These are phyloP conservation scores for Chionoecetes opilio DNA, from an alignment of 1,140 invertebrate species.

Conservation along the genomic window DNA sequence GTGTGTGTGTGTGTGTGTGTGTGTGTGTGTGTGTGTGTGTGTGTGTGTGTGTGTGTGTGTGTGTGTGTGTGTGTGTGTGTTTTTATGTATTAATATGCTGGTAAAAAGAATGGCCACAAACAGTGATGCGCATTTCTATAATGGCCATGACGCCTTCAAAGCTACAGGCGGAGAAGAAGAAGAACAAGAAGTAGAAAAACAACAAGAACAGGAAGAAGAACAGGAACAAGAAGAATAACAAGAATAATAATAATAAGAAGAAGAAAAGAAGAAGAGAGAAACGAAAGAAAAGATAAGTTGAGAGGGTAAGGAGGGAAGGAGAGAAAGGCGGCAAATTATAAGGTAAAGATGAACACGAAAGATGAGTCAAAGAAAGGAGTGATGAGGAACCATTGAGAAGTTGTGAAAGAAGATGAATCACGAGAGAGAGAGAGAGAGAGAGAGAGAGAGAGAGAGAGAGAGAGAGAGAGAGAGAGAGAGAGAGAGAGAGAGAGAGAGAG, in stretches of 20 bases:
- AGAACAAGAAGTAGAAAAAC: background rate
- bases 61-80: too few species aligned
- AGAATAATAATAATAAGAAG: background rate
- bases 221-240: background rate
- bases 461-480: constrained; percentile 27
- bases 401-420: too few species aligned
- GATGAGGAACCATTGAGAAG: too few species aligned
- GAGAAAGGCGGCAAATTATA: too few species aligned
- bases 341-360: too few species aligned
- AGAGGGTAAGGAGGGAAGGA: background rate
- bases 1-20: background rate
- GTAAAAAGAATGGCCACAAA: too few species aligned
- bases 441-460: constrained; percentile 27
- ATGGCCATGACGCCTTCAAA: too few species aligned
- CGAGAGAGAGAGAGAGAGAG: constrained; percentile 10
- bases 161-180: background rate
- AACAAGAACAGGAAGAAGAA: background rate
- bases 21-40: constrained; percentile 13
- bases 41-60: too few species aligned
- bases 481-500: background rate
- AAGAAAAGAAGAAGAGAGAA: background rate
- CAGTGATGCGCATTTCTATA: too few species aligned
- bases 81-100: too few species aligned
- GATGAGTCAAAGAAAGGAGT: too few species aligned
- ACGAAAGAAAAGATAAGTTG: background rate